Base-by-base conservation (phyloP, 2,888 invertebrate species). In the Yponomeuta malinellus region DNA sequence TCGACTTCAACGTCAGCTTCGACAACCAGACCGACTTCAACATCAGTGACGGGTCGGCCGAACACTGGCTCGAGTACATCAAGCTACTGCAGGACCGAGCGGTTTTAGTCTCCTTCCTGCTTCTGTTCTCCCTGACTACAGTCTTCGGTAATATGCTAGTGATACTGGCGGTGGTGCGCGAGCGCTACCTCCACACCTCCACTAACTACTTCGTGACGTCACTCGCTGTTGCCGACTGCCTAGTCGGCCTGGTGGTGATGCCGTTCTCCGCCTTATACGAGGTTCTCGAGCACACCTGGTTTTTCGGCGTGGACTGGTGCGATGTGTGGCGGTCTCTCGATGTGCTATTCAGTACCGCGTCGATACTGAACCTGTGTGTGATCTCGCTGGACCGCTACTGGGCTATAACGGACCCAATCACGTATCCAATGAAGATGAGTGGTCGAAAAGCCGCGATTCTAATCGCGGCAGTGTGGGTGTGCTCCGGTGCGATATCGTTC, bases 341-440 rank as follows among this genome's bases (percentile, higher is more conserved):
- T 83, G 99, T 99, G 2, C 94, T 99, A 1, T 99, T 98, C 78
- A 98, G 98, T 79, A 99, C 99, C 0, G 99, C 99, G 6, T 98
- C 98, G 12, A 99, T 99, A 78, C 93, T 99, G 70, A 99, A 99
- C 89, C 93, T 99, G 71, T 99, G 99, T 88, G 98, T 99, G 48
- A 99, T 99, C 79, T 98, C 98, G 0, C 86, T 99, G 79, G 99
- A 99, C 85, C 95, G 98, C 29, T 99, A 99, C 88, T 98, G 99
- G 98, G 99, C 99, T 68, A 99, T 99, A 74, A 98, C 98, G 15
- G 98, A 99, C 89, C 99, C 99, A 0, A 98, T 99, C 76, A 97
- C 97, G 69, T 99, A 99, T 89, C 98, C 99, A 1, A 97, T 96
- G 92, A 94, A 96, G 74, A 99, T 99, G 97, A 98, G 97, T 43